phyloP scores from a whole-genome alignment of 2,888 invertebrate genomes.

The Lasioglossum leucozonium region DNA sequence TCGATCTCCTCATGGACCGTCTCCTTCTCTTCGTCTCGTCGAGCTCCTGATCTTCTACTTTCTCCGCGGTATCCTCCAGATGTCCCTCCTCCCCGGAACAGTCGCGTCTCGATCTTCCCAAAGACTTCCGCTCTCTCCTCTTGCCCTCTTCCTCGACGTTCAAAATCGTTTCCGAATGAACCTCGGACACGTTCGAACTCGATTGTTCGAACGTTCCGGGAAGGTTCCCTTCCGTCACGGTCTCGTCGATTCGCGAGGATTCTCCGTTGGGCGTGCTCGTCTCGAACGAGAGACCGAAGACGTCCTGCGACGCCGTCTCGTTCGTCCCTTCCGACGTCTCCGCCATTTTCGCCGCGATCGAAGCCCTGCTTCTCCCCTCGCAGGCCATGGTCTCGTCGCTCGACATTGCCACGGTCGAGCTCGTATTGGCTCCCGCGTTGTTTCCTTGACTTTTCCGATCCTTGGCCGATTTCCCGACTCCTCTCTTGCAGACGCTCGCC shows the following conservation, averaged over 20 bases:
- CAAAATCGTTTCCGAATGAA: background rate
- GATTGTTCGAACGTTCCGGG: too few species aligned
- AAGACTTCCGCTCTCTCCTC: background rate
- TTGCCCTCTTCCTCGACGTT: accelerated
- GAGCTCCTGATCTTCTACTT: background rate
- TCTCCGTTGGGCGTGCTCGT: background rate
- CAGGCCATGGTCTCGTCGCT: too few species aligned
- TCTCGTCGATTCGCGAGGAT: background rate
- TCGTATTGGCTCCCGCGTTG: background rate
- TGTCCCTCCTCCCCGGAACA: accelerated
- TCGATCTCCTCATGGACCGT: background rate
- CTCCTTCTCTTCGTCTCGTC: background rate
- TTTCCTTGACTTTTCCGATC: background rate
- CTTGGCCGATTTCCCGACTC: background rate
- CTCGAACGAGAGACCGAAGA: background rate
- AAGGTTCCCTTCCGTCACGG: background rate
- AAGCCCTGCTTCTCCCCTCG: too few species aligned
- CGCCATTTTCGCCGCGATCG: background rate
- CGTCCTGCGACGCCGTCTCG: background rate
- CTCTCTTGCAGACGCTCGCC: background rate
- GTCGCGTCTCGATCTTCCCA: background rate
- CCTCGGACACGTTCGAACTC: background rate
- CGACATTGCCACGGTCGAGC: background rate
- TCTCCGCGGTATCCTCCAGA: background rate
- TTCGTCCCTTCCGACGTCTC: background rate